A percentile compares a stretch with the other conserved stretches of the same genome.
These are phyloP conservation scores for Gandaritis pyraliata DNA, from an alignment of 2,888 invertebrate genomes.

Conservation along the genomic window DNA sequence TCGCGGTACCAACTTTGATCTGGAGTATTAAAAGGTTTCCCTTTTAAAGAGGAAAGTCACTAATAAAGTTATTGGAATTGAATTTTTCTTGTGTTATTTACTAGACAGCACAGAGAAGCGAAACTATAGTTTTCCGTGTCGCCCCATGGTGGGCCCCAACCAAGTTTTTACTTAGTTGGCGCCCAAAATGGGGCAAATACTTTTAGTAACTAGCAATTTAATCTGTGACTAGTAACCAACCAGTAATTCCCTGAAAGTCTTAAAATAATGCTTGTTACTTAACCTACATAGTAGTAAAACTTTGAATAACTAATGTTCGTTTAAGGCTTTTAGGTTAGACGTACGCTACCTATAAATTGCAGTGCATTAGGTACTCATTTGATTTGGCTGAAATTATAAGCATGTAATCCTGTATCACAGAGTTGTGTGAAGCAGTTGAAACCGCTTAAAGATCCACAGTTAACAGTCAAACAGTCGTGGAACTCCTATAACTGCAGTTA, in stretches of 20 bases:
- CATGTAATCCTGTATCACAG: constrained; percentile 7
- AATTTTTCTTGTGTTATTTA: background rate
- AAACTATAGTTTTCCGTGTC: background rate
- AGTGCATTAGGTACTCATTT: no score
- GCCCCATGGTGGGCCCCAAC: constrained; percentile 8
- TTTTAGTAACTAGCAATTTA: no score
- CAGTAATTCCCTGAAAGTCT: no score
- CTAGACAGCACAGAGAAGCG: background rate
- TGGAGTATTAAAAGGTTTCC: constrained; percentile 41
- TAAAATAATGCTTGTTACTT: no score
- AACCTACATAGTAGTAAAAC: no score
- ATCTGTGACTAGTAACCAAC: no score
- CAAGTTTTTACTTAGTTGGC: background rate
- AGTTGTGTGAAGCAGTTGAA: constrained; percentile 17
- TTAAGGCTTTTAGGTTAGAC: no score
- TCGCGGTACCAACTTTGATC: constrained; percentile 49
- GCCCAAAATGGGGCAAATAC: background rate
- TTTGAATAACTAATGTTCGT: no score
- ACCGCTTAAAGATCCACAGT: constrained; percentile 15
- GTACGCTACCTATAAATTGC: no score
- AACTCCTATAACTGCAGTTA: constrained; percentile 23
- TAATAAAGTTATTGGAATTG: constrained; percentile 2
- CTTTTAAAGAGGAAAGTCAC: constrained; percentile 4
- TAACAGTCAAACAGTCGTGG: constrained; percentile 14
- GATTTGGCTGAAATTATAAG: background rate